Evolutionary conservation across 2,888 invertebrate genomes (phyloP), one percentile per base, ranked within the genome.

Genomic region (Drosophila affinis): DNA sequence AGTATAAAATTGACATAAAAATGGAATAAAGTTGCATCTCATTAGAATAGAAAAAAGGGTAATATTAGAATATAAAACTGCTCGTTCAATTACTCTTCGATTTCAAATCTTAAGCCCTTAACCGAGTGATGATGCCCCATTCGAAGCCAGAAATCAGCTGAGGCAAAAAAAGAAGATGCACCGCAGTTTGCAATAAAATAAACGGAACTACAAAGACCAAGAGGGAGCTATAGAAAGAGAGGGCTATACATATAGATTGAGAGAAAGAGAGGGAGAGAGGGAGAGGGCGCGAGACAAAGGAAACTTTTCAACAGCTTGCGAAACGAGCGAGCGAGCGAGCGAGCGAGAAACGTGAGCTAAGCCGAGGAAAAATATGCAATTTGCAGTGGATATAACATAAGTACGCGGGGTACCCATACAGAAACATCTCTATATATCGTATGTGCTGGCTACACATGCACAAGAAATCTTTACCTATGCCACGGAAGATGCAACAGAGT

Each of bases 251-350:
- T 53, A 53, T 68, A 68, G 29, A 68, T 55, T 29, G 55, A 51
- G 18, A 32, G 53, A 34, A 44, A 6, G 47, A 56, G 14, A 21
- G n/a, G 52, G 45, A 6, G 47, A 56, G 14, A 21, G n/a, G 52
- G 45, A 54, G 45, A 27, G 27, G 9, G 21, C 29, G 49, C 53
- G 49, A 61, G 56, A 75, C 72, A 77, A 72, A 75, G 71, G 60
- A 73, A 81, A 76, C 76, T 77, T 75, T 77, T 68, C 59, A 79
- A 72, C 70, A 75, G 65, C 73, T 80, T 77, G 71, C 65, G 70
- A 77, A 78, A 76, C 58, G 58, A 74, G 67, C 58, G 58, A 74
- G 67, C 62, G 54, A 75, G 76, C 58, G 58, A 74, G 67, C 58
- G 58, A 74, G 67, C 62, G 54, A 75, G 76, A 78, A 78, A 81